Conservation (phyloP, 2,797 vertebrate species). For the Eupleurogrammus muticus region DNA sequence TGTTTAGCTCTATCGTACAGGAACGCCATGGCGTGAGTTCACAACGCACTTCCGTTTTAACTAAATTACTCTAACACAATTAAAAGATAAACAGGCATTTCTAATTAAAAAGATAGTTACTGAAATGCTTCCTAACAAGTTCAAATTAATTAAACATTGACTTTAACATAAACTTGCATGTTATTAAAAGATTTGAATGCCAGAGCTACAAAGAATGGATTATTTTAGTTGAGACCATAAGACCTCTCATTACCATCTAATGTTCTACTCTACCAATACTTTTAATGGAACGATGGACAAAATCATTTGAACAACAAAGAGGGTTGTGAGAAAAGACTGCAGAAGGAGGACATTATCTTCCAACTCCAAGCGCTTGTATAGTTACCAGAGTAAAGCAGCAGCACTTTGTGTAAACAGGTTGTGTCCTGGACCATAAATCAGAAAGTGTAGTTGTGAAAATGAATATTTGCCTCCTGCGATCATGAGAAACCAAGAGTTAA, state of each 20-base stretch:
- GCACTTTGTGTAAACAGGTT: conserved; percentile 35
- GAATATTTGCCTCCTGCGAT: conserved; percentile 9
- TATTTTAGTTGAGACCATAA: not conserved
- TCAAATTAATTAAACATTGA: too few species aligned
- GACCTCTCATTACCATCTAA: not conserved
- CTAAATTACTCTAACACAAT: too few species aligned
- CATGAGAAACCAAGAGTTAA: conserved; percentile 35
- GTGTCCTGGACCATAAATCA: conserved; percentile 36
- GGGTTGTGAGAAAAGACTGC: not conserved
- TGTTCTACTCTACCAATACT: not conserved
- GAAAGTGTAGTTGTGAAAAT: conserved; percentile 27
- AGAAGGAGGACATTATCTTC: not conserved
- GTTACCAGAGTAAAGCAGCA: conserved; percentile 17
- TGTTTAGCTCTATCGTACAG: too few species aligned
- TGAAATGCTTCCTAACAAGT: too few species aligned
- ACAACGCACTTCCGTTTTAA: too few species aligned
- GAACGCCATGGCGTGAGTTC: too few species aligned
- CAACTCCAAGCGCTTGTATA: not conserved
- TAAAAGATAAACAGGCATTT: too few species aligned
- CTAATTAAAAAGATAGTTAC: too few species aligned
- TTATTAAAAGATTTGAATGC: too few species aligned
- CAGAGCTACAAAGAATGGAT: not conserved
- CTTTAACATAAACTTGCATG: too few species aligned
- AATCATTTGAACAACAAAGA: not conserved
- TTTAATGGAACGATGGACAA: not conserved